Conservation (phyloP, 2,113 vertebrate genomes). For the Limanda limanda region DNA sequence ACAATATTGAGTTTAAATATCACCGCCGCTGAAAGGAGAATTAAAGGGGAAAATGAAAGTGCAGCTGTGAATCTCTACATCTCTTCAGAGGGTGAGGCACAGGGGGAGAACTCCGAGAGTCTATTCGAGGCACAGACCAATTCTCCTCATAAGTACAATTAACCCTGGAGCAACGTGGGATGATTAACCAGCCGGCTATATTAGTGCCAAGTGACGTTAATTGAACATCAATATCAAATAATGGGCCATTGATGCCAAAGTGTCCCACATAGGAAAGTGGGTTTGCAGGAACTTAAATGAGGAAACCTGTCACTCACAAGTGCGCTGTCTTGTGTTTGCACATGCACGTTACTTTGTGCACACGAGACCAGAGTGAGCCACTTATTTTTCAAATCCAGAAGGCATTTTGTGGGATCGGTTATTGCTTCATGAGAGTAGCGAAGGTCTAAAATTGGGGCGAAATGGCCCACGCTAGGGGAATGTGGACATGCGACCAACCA, state of each 20-base stretch:
- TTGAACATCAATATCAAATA: constrained; percentile 53
- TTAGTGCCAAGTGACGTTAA: constrained; percentile 43
- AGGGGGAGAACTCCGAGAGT: background rate
- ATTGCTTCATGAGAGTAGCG: no score
- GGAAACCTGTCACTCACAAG: constrained; percentile 2
- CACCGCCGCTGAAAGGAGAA: background rate
- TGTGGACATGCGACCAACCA: no score
- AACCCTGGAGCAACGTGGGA: constrained; percentile 28
- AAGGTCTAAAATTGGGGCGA: no score
- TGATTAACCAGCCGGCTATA: constrained; percentile 38
- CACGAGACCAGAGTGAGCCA: background rate
- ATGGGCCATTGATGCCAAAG: constrained; percentile 18
- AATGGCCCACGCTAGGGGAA: no score
- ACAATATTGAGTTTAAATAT: constrained; percentile 30
- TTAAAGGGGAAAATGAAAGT: constrained; percentile 3
- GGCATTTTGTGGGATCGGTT: no score
- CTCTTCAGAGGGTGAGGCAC: background rate
- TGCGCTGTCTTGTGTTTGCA: background rate
- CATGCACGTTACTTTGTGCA: background rate
- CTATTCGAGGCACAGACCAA: constrained; percentile 26
- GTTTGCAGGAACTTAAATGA: constrained; percentile 32
- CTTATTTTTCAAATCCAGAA: no score
- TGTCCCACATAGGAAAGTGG: constrained; percentile 62
- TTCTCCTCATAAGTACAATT: constrained; percentile 24
- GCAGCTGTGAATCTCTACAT: background rate